Conservation (phyloP, 2,888 invertebrate species). For the Erebia palarica region DNA sequence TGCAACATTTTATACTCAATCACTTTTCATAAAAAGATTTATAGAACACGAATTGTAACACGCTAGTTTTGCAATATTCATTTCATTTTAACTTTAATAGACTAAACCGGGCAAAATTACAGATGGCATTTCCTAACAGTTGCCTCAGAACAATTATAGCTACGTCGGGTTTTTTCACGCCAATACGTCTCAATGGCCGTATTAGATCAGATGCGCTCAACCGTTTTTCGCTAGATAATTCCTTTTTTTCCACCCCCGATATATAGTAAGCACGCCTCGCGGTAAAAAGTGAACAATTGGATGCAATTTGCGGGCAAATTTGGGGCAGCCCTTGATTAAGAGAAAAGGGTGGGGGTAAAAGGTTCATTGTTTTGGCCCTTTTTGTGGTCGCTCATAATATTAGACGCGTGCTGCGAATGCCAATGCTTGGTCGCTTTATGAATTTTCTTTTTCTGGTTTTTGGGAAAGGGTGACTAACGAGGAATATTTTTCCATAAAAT, state of each 20-base stretch:
- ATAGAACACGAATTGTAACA: neutral
- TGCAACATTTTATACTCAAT: neutral
- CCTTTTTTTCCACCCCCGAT: conserved; percentile 60
- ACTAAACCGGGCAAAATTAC: conserved; percentile 37
- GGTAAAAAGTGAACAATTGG: conserved; percentile 82
- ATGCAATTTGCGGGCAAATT: conserved; percentile 81
- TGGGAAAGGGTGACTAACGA: conserved; percentile 20
- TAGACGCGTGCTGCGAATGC: conserved; percentile 53
- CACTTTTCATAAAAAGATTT: neutral
- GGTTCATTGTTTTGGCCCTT: conserved; percentile 72
- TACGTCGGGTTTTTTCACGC: conserved; percentile 49
- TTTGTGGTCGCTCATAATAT: conserved; percentile 65
- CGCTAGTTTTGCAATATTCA: conserved; percentile 8
- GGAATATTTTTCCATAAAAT: conserved; percentile 14
- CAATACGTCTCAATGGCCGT: conserved; percentile 67
- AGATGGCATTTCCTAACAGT: conserved; percentile 47
- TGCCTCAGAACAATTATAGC: conserved; percentile 43
- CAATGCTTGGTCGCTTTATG: conserved; percentile 13
- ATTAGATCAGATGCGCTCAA: conserved; percentile 61
- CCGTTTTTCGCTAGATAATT: conserved; percentile 60
- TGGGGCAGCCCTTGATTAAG: conserved; percentile 76
- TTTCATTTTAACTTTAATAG: conserved; percentile 17
- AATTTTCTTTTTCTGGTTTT: conserved; percentile 5
- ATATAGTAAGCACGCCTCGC: conserved; percentile 59
- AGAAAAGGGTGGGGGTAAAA: conserved; percentile 55